These are phyloP conservation scores for Amblyteles armatorius DNA, from an alignment of 2,888 invertebrate genomes.

Conservation along the genomic window DNA sequence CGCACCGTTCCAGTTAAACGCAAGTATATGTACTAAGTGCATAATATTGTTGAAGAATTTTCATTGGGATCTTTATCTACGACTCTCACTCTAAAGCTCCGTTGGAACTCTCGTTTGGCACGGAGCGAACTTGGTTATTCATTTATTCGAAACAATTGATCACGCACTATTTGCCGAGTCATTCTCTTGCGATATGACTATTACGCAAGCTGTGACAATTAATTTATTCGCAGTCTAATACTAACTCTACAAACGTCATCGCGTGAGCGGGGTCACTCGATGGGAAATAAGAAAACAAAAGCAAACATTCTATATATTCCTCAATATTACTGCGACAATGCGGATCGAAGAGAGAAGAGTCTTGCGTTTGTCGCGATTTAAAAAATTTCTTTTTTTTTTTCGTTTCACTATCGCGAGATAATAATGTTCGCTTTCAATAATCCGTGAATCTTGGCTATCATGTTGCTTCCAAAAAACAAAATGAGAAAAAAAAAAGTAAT, in stretches of 20 bases:
- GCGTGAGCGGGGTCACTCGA: constrained; percentile 52
- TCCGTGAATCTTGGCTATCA: constrained; percentile 62
- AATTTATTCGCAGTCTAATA: background rate
- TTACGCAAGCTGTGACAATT: background rate
- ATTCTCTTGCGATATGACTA: constrained; percentile 1
- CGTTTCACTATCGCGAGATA: constrained; percentile 38
- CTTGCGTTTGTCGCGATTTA: constrained; percentile 21
- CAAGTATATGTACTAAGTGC: constrained; percentile 13
- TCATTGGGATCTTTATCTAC: constrained; percentile 10
- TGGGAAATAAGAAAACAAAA: constrained; percentile 28
- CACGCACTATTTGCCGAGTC: constrained; percentile 25
- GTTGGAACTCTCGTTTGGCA: background rate
- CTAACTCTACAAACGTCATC: constrained; percentile 18
- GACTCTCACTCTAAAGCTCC: background rate
- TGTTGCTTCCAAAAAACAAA: constrained; percentile 63
- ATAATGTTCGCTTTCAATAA: constrained; percentile 57
- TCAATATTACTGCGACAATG: constrained; percentile 24
- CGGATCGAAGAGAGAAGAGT: constrained; percentile 16
- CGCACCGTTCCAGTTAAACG: constrained; percentile 38
- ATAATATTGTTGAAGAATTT: constrained; percentile 32
- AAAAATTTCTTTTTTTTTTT: constrained; percentile 24
- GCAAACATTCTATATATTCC: constrained; percentile 14
- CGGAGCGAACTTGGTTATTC: constrained; percentile 18
- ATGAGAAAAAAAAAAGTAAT: constrained; percentile 42
- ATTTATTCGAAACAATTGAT: constrained; percentile 32